Evolutionary conservation across 2,113 vertebrate genomes (phyloP).

Genomic region (Catharus fuscescens): DNA sequence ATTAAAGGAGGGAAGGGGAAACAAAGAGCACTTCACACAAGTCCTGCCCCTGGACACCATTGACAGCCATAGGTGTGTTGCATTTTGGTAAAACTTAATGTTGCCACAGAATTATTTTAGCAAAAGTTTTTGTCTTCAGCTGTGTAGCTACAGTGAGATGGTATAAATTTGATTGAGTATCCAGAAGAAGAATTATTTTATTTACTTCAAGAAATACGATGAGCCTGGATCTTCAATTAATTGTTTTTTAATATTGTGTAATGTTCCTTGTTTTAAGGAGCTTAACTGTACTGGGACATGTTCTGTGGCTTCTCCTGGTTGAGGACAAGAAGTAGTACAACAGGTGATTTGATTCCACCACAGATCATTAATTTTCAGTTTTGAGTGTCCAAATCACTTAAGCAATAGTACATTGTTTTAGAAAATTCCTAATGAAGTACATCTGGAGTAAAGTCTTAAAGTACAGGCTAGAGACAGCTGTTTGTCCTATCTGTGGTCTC

Average conservation of each 20-base stretch:
- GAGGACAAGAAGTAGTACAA: conserved; percentile 4
- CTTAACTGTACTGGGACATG: background rate
- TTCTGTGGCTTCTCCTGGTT: conserved; percentile 40
- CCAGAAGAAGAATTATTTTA: background rate
- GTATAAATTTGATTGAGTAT: background rate
- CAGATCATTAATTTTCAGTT: background rate
- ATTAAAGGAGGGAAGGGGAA: background rate
- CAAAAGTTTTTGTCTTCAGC: background rate
- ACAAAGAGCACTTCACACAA: background rate
- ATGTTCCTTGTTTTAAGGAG: background rate
- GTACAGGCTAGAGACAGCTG: background rate
- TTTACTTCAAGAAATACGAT: background rate
- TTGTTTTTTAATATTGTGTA: conserved; percentile 5
- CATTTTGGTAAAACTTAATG: background rate
- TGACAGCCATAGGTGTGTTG: background rate
- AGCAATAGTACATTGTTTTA: background rate
- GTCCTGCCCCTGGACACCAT: background rate
- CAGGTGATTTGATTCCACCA: conserved; percentile 26
- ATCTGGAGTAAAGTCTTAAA: background rate
- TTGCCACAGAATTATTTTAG: background rate
- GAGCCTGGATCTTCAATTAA: conserved; percentile 4
- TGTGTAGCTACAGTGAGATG: background rate
- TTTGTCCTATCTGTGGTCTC: background rate
- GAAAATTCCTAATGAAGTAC: conserved; percentile 18
- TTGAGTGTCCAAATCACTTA: background rate